These are phyloP conservation scores for Zygaena filipendulae DNA, from an alignment of 2,888 invertebrate genomes.

Conservation along the genomic window DNA sequence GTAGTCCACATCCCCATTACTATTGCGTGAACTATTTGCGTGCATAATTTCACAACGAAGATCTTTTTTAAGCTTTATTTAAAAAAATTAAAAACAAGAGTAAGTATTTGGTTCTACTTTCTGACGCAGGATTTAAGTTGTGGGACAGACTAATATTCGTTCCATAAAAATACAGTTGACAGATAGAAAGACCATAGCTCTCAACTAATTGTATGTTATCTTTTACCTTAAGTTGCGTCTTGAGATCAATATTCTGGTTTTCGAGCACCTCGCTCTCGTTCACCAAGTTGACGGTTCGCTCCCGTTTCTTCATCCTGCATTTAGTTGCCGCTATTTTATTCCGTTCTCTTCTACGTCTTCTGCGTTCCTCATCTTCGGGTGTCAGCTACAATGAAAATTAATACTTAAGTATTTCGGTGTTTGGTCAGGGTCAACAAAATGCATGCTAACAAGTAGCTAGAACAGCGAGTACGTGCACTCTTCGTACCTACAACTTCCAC, in stretches of 20 bases:
- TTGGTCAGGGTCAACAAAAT: neutral
- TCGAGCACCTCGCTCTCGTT: slow-evolving; percentile 88
- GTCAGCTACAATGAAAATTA: slow-evolving; percentile 75
- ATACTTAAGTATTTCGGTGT: neutral
- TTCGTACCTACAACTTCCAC: too few species aligned
- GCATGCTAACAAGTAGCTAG: neutral
- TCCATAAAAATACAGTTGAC: too few species aligned
- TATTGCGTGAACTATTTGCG: too few species aligned
- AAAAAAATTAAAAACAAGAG: too few species aligned
- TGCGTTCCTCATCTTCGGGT: slow-evolving; percentile 90
- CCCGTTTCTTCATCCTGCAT: slow-evolving; percentile 93
- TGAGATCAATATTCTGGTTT: slow-evolving; percentile 85
- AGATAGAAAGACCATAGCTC: too few species aligned
- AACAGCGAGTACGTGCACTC: neutral
- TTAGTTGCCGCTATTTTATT: slow-evolving; percentile 96
- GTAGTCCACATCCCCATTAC: too few species aligned
- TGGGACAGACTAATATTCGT: too few species aligned
- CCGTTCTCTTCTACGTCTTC: slow-evolving; percentile 85
- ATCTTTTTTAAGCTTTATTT: too few species aligned
- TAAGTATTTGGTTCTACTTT: too few species aligned
- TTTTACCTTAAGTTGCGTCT: slow-evolving; percentile 75
- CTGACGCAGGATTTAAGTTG: too few species aligned
- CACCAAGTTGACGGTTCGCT: slow-evolving; percentile 86
- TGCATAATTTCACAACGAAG: too few species aligned
- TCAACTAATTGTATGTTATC: too few species aligned